Conservation (phyloP, 35 echinoderm and acorn worm species). For the Stichopus chloronotus region DNA sequence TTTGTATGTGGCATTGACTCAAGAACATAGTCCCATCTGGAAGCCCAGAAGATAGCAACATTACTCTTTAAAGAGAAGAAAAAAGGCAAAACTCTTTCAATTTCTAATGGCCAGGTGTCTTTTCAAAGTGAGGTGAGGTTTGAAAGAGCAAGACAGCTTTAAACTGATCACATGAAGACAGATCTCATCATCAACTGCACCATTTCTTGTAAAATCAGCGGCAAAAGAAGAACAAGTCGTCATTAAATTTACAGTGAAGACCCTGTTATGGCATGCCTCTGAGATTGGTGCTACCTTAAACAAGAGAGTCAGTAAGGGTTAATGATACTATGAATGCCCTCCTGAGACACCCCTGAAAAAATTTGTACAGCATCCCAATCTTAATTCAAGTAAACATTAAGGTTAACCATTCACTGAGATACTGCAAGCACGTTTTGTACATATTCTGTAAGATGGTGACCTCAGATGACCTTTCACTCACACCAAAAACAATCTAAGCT, state of each 20-base stretch:
- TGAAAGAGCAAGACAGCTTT: background rate
- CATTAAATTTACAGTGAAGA: background rate
- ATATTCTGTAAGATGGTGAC: no score
- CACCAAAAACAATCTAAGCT: no score
- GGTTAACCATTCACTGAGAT: no score
- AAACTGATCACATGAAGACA: background rate
- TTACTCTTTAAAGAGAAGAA: conserved; percentile 5
- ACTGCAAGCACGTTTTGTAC: no score
- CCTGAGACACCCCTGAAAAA: no score
- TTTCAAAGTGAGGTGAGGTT: background rate
- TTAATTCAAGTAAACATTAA: no score
- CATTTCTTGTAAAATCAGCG: background rate
- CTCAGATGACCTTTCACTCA: no score
- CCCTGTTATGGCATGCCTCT: background rate
- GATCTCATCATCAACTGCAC: background rate
- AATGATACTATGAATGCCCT: no score
- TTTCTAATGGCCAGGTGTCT: no score
- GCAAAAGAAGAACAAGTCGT: background rate
- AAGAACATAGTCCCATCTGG: conserved; percentile 95
- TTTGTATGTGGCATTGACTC: conserved; percentile 98
- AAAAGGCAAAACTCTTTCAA: no score
- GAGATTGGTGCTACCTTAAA: background rate
- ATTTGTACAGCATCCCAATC: no score
- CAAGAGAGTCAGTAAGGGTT: no score
- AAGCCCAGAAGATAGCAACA: conserved; percentile 72